These are phyloP conservation scores for Pemphigus obesinymphae DNA, from an alignment of 1,140 invertebrate genomes.

Conservation along the genomic window DNA sequence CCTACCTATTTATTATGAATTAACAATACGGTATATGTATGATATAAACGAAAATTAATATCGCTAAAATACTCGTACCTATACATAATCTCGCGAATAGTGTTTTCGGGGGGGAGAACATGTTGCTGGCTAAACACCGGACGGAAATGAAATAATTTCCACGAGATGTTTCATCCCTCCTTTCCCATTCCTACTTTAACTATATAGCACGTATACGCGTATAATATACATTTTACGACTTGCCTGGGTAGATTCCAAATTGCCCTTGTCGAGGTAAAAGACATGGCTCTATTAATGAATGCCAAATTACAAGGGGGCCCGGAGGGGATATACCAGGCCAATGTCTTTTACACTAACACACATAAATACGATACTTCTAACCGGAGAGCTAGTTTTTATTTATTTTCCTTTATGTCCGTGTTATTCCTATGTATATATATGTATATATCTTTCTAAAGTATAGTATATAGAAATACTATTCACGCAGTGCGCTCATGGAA, in stretches of 20 bases:
- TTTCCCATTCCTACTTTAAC: no score
- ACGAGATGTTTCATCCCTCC: neutral
- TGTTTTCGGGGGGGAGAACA: neutral
- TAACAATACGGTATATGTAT: no score
- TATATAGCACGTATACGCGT: neutral
- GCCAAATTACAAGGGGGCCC: neutral
- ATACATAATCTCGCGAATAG: neutral
- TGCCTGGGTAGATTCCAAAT: conserved; percentile 9
- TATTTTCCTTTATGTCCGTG: neutral
- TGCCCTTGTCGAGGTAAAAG: neutral
- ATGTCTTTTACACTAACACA: neutral
- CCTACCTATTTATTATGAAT: no score
- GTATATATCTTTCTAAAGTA: no score
- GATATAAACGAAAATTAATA: no score
- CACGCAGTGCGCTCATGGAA: neutral
- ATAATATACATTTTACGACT: neutral
- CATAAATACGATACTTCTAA: neutral
- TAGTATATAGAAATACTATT: no score
- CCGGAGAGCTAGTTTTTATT: no score
- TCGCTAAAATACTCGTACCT: neutral
- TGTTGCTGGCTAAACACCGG: neutral
- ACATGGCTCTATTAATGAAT: neutral
- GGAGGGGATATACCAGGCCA: neutral
- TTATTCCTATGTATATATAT: no score
- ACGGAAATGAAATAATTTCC: neutral